phyloP scores from a whole-genome alignment of 2,888 invertebrate genomes.

The Hylaea fasciaria region DNA sequence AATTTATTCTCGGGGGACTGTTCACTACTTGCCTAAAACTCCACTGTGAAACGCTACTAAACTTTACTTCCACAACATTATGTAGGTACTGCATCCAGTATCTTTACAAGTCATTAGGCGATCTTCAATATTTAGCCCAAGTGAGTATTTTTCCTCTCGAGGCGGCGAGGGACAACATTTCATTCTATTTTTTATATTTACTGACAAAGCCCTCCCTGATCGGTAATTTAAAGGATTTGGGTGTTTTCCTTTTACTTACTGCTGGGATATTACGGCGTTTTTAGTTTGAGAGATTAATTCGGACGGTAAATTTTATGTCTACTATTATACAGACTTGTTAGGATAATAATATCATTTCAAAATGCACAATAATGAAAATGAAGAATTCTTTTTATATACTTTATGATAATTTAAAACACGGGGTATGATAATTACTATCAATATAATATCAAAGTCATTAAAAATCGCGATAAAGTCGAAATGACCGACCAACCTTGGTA shows the following conservation, averaged over 20 bases:
- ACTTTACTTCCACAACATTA: slow-evolving; percentile 9
- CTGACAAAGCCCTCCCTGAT: slow-evolving; percentile 13
- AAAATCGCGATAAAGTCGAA: no score
- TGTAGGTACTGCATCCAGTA: slow-evolving; percentile 9
- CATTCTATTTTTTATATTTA: slow-evolving; percentile 1
- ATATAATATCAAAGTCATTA: no score
- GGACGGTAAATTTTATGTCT: no score
- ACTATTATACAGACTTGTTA: no score
- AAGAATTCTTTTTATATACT: no score
- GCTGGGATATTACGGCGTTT: neutral
- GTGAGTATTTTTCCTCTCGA: slow-evolving; percentile 6
- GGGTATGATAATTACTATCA: no score
- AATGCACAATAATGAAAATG: no score
- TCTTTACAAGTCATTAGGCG: slow-evolving; percentile 23
- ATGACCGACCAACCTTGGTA: no score
- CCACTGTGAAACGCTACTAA: neutral
- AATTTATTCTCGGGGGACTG: no score
- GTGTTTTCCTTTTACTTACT: slow-evolving; percentile 18
- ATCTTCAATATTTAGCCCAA: slow-evolving; percentile 14
- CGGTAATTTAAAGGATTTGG: slow-evolving; percentile 15
- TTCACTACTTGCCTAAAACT: no score
- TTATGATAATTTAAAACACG: no score
- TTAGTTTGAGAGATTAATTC: neutral
- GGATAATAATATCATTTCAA: no score
- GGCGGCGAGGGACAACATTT: slow-evolving; percentile 8